A percentile compares a stretch with the other conserved stretches of the same genome.
Evolutionary conservation across 2,888 invertebrate genomes (phyloP).

Genomic region (Orthonevra nobilis): DNA sequence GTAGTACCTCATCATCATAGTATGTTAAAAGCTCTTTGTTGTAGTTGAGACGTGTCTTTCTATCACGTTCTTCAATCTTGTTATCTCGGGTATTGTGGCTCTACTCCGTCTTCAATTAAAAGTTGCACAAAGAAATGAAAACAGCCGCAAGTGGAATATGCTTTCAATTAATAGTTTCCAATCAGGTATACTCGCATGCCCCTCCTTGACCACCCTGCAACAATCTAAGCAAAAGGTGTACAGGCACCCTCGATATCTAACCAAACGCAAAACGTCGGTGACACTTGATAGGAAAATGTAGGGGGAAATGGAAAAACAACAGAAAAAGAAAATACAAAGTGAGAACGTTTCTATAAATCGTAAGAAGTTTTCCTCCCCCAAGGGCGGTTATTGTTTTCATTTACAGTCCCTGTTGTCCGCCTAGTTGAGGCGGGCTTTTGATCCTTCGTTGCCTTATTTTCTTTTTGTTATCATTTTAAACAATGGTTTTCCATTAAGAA

Average conservation of each 20-base stretch:
- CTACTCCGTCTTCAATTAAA: conserved; percentile 1
- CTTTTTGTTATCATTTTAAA: conserved; percentile 17
- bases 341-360: conserved; percentile 13
- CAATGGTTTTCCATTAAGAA: conserved; percentile 62
- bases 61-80: too few species aligned
- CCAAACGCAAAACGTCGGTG: conserved; percentile 20
- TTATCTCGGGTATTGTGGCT: conserved; percentile 15
- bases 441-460: conserved; percentile 4
- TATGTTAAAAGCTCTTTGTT: too few species aligned
- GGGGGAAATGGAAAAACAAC: conserved; percentile 3
- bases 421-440: conserved; percentile 5
- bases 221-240: neutral
- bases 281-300: too few species aligned
- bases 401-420: neutral
- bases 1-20: too few species aligned
- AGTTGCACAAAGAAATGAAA: neutral
- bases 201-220: neutral
- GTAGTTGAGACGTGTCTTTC: too few species aligned
- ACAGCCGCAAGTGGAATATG: conserved; percentile 1
- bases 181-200: conserved; percentile 21
- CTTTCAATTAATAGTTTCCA: conserved; percentile 33
- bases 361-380: conserved; percentile 3
- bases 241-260: too few species aligned
- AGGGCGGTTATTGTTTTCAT: conserved; percentile 14
- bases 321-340: conserved; percentile 4